phyloP scores from a whole-genome alignment of 2,797 vertebrate genomes.

The Tauraco hartlaubi region DNA sequence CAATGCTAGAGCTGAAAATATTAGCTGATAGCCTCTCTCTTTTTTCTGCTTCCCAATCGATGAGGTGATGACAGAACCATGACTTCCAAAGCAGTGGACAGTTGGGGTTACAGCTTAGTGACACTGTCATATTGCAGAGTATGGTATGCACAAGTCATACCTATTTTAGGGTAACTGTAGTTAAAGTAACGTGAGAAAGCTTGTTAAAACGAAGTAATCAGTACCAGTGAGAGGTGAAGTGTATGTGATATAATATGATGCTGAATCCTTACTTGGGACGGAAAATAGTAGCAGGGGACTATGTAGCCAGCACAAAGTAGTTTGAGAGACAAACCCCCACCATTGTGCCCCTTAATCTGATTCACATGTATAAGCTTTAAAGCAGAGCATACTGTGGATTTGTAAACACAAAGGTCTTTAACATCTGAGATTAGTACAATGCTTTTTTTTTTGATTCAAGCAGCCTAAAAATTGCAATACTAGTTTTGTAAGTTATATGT shows the following conservation, averaged over 20 bases:
- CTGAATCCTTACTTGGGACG: background rate
- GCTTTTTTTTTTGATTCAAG: background rate
- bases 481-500: background rate
- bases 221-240: background rate
- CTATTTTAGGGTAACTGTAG: background rate
- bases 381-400: background rate
- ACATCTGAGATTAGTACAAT: constrained; percentile 4
- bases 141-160: background rate
- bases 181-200: background rate
- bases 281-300: background rate
- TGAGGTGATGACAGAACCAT: background rate
- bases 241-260: background rate
- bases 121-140: background rate
- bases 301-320: background rate
- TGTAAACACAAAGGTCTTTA: constrained; percentile 33
- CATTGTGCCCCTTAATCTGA: constrained; percentile 59
- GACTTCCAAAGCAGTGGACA: background rate
- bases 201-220: background rate
- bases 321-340: background rate
- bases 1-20: background rate
- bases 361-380: constrained; percentile 59
- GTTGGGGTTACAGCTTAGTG: background rate
- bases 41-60: background rate
- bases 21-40: background rate
- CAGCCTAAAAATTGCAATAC: background rate